Evolutionary conservation across 2,888 invertebrate species (phyloP).

Genomic region (Brachycybe producta): DNA sequence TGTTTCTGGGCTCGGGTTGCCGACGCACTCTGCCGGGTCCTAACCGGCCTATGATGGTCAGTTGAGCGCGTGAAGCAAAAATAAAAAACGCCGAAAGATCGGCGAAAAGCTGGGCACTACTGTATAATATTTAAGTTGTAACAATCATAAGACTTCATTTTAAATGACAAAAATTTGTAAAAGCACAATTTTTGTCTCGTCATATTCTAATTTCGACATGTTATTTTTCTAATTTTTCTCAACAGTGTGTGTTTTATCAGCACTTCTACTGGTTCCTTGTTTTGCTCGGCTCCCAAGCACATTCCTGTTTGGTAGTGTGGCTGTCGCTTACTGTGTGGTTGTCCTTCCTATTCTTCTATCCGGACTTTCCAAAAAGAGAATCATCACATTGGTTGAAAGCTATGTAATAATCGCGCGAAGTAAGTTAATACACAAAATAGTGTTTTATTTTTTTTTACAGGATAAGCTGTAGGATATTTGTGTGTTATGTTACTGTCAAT

Average conservation of each 20-base stretch:
- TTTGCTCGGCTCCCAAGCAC: conserved; percentile 47
- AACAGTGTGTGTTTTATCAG: conserved; percentile 53
- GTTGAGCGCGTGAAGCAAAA: too few relatives aligned
- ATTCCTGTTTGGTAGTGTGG: conserved; percentile 40
- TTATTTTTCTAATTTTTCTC: conserved; percentile 24
- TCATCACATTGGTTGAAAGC: conserved; percentile 47
- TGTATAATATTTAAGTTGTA: too few relatives aligned
- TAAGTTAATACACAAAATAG: conserved; percentile 29
- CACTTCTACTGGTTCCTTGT: conserved; percentile 48
- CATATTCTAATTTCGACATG: not conserved
- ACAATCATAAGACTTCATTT: too few relatives aligned
- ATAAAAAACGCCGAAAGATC: too few relatives aligned
- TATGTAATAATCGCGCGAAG: conserved; percentile 44
- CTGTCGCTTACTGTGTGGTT: conserved; percentile 50
- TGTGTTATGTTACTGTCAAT: too few relatives aligned
- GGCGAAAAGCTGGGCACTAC: too few relatives aligned
- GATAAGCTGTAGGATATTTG: too few relatives aligned
- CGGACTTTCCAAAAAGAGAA: conserved; percentile 51
- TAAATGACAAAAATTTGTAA: too few relatives aligned
- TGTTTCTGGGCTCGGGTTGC: too few relatives aligned
- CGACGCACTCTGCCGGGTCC: too few relatives aligned
- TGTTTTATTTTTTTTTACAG: not conserved
- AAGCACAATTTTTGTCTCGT: not conserved
- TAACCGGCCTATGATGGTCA: too few relatives aligned
- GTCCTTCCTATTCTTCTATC: conserved; percentile 54